Conservation (phyloP, 2,797 vertebrate genomes). For the Sparus aurata region DNA sequence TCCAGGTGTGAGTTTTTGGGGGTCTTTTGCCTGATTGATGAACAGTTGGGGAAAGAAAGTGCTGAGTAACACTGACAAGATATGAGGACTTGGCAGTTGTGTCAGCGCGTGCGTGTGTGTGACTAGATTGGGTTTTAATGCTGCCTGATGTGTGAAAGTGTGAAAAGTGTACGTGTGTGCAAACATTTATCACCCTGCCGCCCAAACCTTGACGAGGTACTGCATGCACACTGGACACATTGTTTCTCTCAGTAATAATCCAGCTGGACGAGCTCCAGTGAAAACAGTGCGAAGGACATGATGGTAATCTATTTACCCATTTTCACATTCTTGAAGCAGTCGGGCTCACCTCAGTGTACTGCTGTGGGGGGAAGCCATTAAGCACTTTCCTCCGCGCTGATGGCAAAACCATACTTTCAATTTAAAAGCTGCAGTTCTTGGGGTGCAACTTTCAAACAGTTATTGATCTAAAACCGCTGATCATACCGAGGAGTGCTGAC, state of each 20-base stretch:
- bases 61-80: conserved; percentile 31
- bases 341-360: conserved; percentile 40
- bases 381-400: conserved; percentile 37
- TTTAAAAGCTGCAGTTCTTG: conserved; percentile 29
- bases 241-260: conserved; percentile 63
- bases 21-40: conserved; percentile 25
- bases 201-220: conserved; percentile 37
- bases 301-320: conserved; percentile 72
- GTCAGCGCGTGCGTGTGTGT: neutral
- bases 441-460: conserved; percentile 2
- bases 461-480: conserved; percentile 54
- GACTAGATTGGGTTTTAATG: neutral
- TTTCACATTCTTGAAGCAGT: conserved; percentile 64
- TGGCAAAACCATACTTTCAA: conserved; percentile 49
- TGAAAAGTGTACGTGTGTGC: conserved; percentile 41
- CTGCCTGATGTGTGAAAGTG: conserved; percentile 27
- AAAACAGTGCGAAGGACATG: conserved; percentile 66
- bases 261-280: conserved; percentile 68
- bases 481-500: conserved; percentile 48
- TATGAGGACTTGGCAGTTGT: conserved; percentile 1
- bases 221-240: conserved; percentile 58
- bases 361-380: conserved; percentile 42
- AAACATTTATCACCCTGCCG: conserved; percentile 49
- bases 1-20: conserved; percentile 55
- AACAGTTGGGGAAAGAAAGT: conserved; percentile 26